Conservation (phyloP, 2,113 vertebrate species). For the Grallaria varia region DNA sequence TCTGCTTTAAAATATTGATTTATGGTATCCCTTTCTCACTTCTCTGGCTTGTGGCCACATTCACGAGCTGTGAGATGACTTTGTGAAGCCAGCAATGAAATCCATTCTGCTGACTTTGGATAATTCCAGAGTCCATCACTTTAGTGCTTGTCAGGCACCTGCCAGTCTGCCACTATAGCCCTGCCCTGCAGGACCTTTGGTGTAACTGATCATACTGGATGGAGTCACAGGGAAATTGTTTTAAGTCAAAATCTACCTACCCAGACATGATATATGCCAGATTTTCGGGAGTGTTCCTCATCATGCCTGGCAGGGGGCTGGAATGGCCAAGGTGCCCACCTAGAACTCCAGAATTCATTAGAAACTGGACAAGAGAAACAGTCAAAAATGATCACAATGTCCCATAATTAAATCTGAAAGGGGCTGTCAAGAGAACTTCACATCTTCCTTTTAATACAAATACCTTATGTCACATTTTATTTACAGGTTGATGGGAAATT, state of each 20-base stretch:
- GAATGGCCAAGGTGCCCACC: not conserved
- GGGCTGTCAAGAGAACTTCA: not conserved
- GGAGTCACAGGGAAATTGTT: fast-evolving
- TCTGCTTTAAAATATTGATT: not conserved
- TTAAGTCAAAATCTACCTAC: fast-evolving
- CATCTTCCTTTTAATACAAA: not conserved
- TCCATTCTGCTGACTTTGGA: not conserved
- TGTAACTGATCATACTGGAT: fast-evolving
- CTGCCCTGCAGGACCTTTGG: fast-evolving
- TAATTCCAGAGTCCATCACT: not conserved
- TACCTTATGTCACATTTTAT: not conserved
- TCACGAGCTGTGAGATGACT: fast-evolving
- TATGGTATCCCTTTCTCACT: not conserved
- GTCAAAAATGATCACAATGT: not conserved
- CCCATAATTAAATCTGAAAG: not conserved
- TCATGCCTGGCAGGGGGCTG: not conserved
- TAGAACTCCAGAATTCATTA: not conserved
- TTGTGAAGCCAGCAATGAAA: not conserved
- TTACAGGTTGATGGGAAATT: not conserved
- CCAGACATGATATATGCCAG: fast-evolving
- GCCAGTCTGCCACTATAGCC: not conserved
- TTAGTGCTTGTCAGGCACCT: not conserved
- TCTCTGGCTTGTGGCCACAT: not conserved
- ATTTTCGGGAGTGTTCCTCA: fast-evolving
- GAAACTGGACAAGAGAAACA: not conserved